Evolutionary conservation across 2,113 vertebrate species (phyloP).

Genomic region (Dendropsophus ebraccatus): DNA sequence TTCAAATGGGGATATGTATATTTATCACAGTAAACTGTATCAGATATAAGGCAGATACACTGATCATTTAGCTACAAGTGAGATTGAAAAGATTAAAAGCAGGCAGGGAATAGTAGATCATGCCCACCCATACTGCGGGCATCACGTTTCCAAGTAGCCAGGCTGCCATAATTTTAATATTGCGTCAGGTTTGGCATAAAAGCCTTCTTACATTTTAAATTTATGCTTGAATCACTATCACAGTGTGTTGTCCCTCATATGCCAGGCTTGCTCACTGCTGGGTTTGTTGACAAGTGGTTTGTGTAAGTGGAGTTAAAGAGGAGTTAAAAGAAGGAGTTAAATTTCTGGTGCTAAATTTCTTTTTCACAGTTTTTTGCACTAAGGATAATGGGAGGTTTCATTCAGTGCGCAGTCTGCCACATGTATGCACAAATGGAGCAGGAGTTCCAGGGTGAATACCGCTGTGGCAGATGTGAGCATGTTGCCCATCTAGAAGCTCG

Average conservation of each 20-base stretch:
- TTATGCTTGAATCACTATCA: constrained; percentile 63
- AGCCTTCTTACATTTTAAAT: constrained; percentile 59
- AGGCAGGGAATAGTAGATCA: constrained; percentile 60
- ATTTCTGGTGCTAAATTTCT: too few species aligned
- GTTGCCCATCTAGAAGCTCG: too few species aligned
- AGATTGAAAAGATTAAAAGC: constrained; percentile 59
- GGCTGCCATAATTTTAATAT: constrained; percentile 57
- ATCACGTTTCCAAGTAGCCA: constrained; percentile 62
- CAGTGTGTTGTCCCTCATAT: constrained; percentile 56
- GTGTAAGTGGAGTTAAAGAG: too few species aligned
- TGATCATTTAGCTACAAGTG: constrained; percentile 64
- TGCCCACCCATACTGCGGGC: constrained; percentile 54
- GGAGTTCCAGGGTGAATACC: too few species aligned
- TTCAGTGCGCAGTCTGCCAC: too few species aligned
- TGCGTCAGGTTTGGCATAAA: constrained; percentile 43
- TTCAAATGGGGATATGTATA: constrained; percentile 64
- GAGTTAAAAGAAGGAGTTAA: too few species aligned
- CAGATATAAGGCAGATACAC: constrained; percentile 64
- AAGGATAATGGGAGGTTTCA: too few species aligned
- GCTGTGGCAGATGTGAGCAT: too few species aligned
- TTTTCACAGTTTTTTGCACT: too few species aligned
- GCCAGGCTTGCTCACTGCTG: too few species aligned
- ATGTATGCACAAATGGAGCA: too few species aligned
- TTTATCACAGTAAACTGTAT: constrained; percentile 64
- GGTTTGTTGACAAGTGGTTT: too few species aligned